Conservation (phyloP, 2,113 vertebrate species). For the Mastomys coucha region DNA sequence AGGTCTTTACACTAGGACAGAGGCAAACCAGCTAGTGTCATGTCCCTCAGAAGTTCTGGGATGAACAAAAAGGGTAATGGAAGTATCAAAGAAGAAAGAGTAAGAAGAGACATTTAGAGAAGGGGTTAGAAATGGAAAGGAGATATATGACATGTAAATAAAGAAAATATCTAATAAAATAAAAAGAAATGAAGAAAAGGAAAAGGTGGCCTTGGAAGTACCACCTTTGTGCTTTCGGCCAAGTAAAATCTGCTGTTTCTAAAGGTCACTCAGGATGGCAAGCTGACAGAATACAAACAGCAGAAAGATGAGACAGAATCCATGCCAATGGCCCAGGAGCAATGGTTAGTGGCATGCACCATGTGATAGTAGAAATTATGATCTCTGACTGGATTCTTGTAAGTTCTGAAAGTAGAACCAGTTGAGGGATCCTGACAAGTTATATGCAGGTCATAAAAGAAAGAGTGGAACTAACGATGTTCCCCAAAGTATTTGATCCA, state of each 20-base stretch:
- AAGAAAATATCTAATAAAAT: too few relatives aligned
- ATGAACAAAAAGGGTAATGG: background rate
- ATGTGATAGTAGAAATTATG: background rate
- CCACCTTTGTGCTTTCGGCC: background rate
- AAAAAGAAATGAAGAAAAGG: background rate
- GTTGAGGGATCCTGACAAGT: background rate
- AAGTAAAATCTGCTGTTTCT: background rate
- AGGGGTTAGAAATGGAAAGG: background rate
- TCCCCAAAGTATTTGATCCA: background rate
- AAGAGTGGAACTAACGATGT: background rate
- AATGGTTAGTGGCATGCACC: background rate
- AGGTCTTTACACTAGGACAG: background rate
- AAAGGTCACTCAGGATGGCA: background rate
- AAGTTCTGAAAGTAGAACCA: background rate
- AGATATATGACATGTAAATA: too few relatives aligned
- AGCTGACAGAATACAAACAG: background rate
- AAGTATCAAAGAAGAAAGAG: background rate
- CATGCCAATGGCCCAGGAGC: background rate
- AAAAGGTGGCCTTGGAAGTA: background rate
- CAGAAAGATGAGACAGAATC: background rate
- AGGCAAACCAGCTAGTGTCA: background rate
- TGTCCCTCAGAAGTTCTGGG: accelerated
- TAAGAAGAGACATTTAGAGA: background rate
- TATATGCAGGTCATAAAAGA: background rate
- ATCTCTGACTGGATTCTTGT: background rate